Evolutionary conservation across 2,797 vertebrate genomes (phyloP).

Genomic region (Gobionotothen gibberifrons): DNA sequence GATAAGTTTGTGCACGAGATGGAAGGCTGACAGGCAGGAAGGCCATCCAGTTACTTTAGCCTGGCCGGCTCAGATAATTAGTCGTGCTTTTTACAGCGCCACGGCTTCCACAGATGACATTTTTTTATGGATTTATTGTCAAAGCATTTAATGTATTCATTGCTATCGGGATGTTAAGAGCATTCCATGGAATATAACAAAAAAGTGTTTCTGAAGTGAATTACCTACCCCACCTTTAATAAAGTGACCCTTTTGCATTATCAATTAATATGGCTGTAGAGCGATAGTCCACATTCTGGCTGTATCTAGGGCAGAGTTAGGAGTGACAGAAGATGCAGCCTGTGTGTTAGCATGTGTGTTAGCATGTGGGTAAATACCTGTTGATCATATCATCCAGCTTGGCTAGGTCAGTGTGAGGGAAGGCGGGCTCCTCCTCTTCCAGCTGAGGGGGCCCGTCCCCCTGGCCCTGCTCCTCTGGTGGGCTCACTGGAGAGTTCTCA

Average conservation of each 20-base stretch:
- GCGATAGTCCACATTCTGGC: neutral
- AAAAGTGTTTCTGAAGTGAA: neutral
- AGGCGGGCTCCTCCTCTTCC: slow-evolving; percentile 99
- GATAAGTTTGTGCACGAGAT: no score
- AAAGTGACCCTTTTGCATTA: neutral
- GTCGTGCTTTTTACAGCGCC: no score
- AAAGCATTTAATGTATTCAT: no score
- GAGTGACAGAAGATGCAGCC: neutral
- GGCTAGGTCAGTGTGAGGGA: slow-evolving; percentile 98
- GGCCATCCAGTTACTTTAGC: no score
- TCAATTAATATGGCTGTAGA: neutral
- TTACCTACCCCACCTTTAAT: neutral
- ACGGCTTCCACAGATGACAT: no score
- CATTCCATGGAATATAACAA: no score
- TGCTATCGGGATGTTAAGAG: no score
- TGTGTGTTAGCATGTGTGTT: neutral
- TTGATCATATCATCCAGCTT: slow-evolving; percentile 99
- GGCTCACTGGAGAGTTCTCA: slow-evolving; percentile 98
- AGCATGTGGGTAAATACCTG: slow-evolving; percentile 83
- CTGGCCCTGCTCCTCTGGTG: slow-evolving; percentile 94
- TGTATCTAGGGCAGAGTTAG: neutral
- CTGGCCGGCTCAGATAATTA: no score
- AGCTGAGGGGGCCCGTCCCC: slow-evolving; percentile 92
- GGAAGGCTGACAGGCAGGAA: no score
- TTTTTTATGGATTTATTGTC: no score